Percentiles rank a stretch among this genome's conserved stretches.
phyloP scores from a whole-genome alignment of 2,888 invertebrate genomes.

The Lasioglossum villosulum region DNA sequence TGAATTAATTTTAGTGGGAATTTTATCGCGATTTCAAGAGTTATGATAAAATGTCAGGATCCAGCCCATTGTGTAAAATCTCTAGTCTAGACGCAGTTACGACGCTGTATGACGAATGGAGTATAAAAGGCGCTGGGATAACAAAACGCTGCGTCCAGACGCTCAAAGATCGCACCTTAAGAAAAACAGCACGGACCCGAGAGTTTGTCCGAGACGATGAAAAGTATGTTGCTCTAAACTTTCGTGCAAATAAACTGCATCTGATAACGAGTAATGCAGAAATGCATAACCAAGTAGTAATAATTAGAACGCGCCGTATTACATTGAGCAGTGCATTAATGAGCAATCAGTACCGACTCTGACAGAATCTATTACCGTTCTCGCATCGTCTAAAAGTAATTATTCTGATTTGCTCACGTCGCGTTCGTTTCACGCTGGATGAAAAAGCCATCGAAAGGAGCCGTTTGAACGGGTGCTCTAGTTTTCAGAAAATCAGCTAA shows the following conservation, averaged over 20 bases:
- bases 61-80: too few species aligned
- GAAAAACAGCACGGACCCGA: too few species aligned
- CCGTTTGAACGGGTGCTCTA: background rate
- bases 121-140: too few species aligned
- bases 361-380: background rate
- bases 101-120: too few species aligned
- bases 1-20: too few species aligned
- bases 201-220: too few species aligned
- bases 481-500: slow-evolving; percentile 8
- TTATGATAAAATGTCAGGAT: too few species aligned
- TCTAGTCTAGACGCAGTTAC: too few species aligned
- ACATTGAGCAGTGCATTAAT: background rate
- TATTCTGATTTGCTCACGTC: background rate
- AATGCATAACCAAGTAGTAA: background rate
- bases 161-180: too few species aligned
- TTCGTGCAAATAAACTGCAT: background rate
- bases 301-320: background rate
- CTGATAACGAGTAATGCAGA: background rate
- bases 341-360: background rate
- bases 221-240: background rate
- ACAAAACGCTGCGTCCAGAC: too few species aligned
- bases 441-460: background rate
- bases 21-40: too few species aligned
- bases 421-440: background rate
- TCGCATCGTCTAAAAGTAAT: background rate